phyloP scores from a whole-genome alignment of 2,888 invertebrate genomes.

The Diplazon laetatorius region DNA sequence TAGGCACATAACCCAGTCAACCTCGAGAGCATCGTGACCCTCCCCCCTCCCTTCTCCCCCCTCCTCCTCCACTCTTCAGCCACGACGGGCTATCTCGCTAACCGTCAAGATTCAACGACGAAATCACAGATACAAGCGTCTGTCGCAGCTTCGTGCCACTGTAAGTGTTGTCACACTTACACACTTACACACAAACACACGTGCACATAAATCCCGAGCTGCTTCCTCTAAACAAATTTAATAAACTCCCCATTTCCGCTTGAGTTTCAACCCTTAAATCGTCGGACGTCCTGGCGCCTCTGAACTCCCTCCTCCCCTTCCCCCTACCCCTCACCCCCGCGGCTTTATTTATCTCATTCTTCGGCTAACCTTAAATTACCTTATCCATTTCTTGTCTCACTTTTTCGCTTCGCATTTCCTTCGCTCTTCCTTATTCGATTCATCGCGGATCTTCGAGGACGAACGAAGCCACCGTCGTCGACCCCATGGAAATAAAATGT shows the following conservation, averaged over 20 bases:
- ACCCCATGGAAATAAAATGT: background rate
- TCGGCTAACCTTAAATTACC: background rate
- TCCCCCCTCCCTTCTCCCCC: too few species aligned
- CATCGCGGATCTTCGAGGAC: background rate
- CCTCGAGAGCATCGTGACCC: conserved; percentile 40
- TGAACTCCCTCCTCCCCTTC: too few species aligned
- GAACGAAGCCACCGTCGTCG: background rate
- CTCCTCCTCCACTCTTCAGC: conserved; percentile 33
- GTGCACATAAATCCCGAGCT: too few species aligned
- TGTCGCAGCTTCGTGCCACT: conserved; percentile 23
- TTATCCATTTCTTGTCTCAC: conserved; percentile 2
- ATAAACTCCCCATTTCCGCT: conserved; percentile 81
- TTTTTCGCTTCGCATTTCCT: background rate
- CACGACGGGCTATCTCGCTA: conserved; percentile 16
- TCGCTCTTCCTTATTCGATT: conserved; percentile 16
- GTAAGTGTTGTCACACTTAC: too few species aligned
- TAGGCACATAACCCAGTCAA: conserved; percentile 65
- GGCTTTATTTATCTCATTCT: conserved; percentile 24
- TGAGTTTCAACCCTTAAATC: conserved; percentile 74
- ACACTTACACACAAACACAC: too few species aligned
- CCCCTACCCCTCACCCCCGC: too few species aligned
- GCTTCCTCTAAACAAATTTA: conserved; percentile 80
- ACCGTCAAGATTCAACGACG: conserved; percentile 36
- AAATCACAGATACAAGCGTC: conserved; percentile 19
- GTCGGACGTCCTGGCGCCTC: conserved; percentile 62